These are phyloP conservation scores for Drosophila neutralis DNA, from an alignment of 2,888 invertebrate genomes.

Conservation along the genomic window DNA sequence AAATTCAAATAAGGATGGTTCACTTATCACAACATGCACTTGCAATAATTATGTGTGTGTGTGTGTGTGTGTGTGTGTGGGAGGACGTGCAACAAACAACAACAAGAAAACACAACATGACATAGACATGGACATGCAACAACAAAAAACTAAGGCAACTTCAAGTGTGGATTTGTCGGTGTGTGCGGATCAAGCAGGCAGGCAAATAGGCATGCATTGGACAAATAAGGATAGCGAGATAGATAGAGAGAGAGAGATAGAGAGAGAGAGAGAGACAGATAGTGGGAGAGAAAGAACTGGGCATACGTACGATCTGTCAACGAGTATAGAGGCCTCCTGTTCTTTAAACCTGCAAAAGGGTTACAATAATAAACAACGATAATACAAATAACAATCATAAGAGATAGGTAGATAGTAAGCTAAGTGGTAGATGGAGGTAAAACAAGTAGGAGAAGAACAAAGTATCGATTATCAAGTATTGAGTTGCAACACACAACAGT, in stretches of 20 bases:
- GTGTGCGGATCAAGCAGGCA: conserved; percentile 4
- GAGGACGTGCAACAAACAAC: neutral
- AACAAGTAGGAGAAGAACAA: conserved; percentile 30
- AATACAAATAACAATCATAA: conserved; percentile 71
- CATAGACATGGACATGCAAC: conserved; percentile 12
- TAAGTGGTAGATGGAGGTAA: conserved; percentile 27
- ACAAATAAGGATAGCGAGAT: conserved; percentile 3
- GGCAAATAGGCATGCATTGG: conserved; percentile 8
- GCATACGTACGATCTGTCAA: conserved; percentile 85
- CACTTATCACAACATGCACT: neutral
- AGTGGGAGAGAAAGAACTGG: conserved; percentile 55
- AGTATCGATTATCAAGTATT: conserved; percentile 29
- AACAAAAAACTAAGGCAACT: conserved; percentile 20
- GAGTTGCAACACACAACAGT: conserved; percentile 7
- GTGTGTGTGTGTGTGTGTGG: neutral
- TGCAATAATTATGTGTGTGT: neutral
- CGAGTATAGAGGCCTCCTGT: conserved; percentile 85
- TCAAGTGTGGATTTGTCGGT: neutral
- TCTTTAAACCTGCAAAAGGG: conserved; percentile 85
- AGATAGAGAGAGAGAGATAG: conserved; percentile 7
- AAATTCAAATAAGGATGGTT: neutral
- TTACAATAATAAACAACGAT: conserved; percentile 81
- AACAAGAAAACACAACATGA: conserved; percentile 10
- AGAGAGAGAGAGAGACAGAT: conserved; percentile 18
- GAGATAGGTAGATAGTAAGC: conserved; percentile 27